Percentiles rank a stretch among this genome's conserved stretches.
Evolutionary conservation across 2,888 invertebrate species (phyloP).

Genomic region (Erebia epiphron): DNA sequence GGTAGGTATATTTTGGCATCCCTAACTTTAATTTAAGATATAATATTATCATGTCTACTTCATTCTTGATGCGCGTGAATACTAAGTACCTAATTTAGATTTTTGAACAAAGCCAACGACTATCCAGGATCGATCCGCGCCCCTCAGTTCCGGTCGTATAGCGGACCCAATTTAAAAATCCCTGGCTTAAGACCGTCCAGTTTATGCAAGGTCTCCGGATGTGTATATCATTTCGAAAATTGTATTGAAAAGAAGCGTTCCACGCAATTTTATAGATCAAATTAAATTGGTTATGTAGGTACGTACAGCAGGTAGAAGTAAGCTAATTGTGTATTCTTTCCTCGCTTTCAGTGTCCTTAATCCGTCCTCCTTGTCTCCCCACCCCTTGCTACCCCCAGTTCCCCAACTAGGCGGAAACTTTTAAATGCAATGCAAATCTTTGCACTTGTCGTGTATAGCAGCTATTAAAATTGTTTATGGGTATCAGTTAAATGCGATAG

Average conservation of each 20-base stretch:
- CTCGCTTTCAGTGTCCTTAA: constrained; percentile 79
- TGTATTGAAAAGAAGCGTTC: constrained; percentile 37
- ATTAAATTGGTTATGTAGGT: constrained; percentile 66
- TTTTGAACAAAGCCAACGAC: constrained; percentile 75
- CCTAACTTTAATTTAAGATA: constrained; percentile 11
- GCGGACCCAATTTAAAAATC: constrained; percentile 75
- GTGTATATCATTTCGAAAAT: constrained; percentile 46
- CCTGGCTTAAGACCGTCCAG: constrained; percentile 66
- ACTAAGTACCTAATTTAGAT: constrained; percentile 78
- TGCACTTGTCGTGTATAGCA: constrained; percentile 38
- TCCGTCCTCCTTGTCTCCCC: constrained; percentile 65
- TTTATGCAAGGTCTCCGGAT: constrained; percentile 51
- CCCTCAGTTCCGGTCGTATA: constrained; percentile 72
- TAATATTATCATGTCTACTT: constrained; percentile 1
- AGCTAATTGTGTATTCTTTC: constrained; percentile 83
- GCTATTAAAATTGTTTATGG: constrained; percentile 43
- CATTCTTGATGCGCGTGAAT: constrained; percentile 58
- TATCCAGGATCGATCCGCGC: constrained; percentile 71
- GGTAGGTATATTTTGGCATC: constrained; percentile 4
- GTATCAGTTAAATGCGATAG: constrained; percentile 27
- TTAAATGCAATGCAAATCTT: constrained; percentile 57
- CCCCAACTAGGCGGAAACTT: constrained; percentile 80
- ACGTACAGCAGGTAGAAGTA: constrained; percentile 73
- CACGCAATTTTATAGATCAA: constrained; percentile 43
- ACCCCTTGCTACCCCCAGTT: constrained; percentile 51